Evolutionary conservation across 2,797 vertebrate species (phyloP).

Genomic region (Enteromius mattozi): DNA sequence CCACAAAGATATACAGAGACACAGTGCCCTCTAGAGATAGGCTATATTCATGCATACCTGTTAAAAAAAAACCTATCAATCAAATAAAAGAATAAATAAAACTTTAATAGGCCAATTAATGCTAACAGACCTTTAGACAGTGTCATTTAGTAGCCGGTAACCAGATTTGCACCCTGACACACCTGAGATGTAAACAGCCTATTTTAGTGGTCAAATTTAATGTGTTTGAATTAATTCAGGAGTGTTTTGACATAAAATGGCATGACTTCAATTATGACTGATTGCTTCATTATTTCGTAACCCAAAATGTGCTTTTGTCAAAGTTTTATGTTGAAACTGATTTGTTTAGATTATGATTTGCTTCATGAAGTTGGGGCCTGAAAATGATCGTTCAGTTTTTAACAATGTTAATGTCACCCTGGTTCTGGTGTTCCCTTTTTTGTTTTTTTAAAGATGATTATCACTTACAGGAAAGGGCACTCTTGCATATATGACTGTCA

Average conservation of each 20-base stretch:
- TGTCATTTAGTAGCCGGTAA: background rate
- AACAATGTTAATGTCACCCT: background rate
- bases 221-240: background rate
- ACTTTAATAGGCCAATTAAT: background rate
- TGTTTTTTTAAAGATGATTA: background rate
- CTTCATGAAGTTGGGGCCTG: background rate
- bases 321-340: background rate
- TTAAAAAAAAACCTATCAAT: background rate
- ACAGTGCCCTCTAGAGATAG: constrained; percentile 30
- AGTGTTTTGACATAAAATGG: background rate
- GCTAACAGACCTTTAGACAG: background rate
- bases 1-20: background rate
- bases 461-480: constrained; percentile 7
- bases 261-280: background rate
- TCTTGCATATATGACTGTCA: background rate
- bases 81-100: background rate
- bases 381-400: background rate
- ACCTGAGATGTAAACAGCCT: background rate
- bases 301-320: background rate
- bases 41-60: no score
- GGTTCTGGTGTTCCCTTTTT: background rate
- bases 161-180: background rate
- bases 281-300: background rate
- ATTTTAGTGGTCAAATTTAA: background rate
- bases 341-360: background rate